Percentiles rank a stretch among this genome's conserved stretches.
These are phyloP conservation scores for Ernsta delagoae DNA, from an alignment of 2,888 invertebrate species.

Conservation along the genomic window DNA sequence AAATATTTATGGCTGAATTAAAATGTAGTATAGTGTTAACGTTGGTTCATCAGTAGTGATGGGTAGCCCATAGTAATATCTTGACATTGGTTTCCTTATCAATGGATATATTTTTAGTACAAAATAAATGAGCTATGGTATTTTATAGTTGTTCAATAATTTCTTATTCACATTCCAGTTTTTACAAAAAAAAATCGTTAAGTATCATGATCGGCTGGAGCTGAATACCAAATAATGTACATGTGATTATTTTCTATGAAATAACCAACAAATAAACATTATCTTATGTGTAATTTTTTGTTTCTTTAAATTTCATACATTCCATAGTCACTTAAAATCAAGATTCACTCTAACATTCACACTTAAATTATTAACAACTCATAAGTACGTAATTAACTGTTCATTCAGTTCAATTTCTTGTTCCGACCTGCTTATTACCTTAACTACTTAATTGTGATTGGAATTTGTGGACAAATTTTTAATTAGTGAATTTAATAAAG, in stretches of 20 bases:
- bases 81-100: slow-evolving; percentile 26
- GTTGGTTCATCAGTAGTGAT: slow-evolving; percentile 56
- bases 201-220: slow-evolving; percentile 63
- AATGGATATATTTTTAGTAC: slow-evolving; percentile 49
- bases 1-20: slow-evolving; percentile 72
- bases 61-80: slow-evolving; percentile 18
- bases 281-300: slow-evolving; percentile 48
- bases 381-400: background rate
- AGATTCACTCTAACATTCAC: background rate
- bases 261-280: slow-evolving; percentile 68
- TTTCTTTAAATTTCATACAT: slow-evolving; percentile 30
- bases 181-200: slow-evolving; percentile 53
- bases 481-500: slow-evolving; percentile 9
- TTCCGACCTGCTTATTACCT: slow-evolving; percentile 50
- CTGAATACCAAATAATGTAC: slow-evolving; percentile 75
- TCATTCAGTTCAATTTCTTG: background rate
- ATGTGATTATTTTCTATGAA: slow-evolving; percentile 72
- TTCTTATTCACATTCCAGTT: slow-evolving; percentile 71
- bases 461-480: background rate
- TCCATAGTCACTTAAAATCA: background rate
- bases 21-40: slow-evolving; percentile 62
- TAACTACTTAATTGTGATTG: slow-evolving; percentile 41
- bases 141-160: slow-evolving; percentile 49
- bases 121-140: slow-evolving; percentile 52
- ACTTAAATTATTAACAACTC: background rate